A percentile compares a stretch with the other conserved stretches of the same genome.
Evolutionary conservation across 2,797 vertebrate genomes (phyloP).

Genomic region (Kryptolebias ocellatus): DNA sequence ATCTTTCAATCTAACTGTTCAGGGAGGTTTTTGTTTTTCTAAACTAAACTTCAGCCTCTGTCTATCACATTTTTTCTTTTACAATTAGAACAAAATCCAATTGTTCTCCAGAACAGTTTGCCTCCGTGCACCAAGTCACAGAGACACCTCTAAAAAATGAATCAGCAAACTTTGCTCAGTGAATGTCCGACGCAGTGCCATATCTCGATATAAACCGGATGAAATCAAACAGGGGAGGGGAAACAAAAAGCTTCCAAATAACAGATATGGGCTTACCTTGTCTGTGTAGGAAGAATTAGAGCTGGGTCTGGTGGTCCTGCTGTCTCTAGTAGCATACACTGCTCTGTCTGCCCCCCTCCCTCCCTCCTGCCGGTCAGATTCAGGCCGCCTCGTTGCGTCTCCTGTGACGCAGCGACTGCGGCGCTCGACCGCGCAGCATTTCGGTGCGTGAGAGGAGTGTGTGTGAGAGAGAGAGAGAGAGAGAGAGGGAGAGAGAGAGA

Average conservation of each 20-base stretch:
- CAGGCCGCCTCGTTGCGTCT: constrained; percentile 48
- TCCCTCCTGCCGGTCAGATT: constrained; percentile 10
- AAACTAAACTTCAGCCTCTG: background rate
- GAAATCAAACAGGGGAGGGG: background rate
- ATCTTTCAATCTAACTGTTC: background rate
- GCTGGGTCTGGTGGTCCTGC: constrained; percentile 16
- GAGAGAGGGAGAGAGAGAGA: too few relatives aligned
- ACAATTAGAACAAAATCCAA: too few relatives aligned
- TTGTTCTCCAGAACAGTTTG: background rate
- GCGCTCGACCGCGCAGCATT: constrained; percentile 18
- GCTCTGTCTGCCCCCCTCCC: constrained; percentile 5
- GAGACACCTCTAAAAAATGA: constrained; percentile 9
- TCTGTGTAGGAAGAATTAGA: constrained; percentile 5
- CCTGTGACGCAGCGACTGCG: constrained; percentile 63
- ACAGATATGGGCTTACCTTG: constrained; percentile 29
- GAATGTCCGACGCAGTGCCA: background rate
- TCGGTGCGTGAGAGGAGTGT: background rate
- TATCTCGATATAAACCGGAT: background rate
- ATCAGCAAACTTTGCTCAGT: constrained; percentile 30
- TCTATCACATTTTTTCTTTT: background rate
- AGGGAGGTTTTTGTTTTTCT: background rate
- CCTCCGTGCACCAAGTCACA: constrained; percentile 2
- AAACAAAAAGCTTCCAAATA: background rate
- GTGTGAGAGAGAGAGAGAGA: background rate
- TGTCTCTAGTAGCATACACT: background rate